Percentiles rank a stretch among this genome's conserved stretches.
phyloP scores from a whole-genome alignment of 2,888 invertebrate genomes.

The Cistogaster globosa region DNA sequence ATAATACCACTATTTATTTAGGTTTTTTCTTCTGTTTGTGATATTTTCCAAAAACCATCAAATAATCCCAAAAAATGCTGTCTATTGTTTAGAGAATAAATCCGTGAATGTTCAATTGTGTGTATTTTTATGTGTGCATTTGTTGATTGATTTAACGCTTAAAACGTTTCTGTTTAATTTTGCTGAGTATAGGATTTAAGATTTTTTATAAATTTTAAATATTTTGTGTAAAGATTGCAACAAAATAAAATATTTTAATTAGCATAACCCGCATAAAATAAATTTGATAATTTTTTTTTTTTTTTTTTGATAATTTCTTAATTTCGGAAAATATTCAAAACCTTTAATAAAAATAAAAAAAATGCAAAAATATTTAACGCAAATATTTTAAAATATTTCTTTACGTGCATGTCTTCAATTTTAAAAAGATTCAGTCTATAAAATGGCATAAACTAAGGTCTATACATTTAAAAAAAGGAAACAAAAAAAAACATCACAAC shows the following conservation, averaged over 20 bases:
- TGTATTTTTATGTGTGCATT: background rate
- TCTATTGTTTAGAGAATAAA: slow-evolving; percentile 25
- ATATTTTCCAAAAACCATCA: background rate
- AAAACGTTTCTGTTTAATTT: slow-evolving; percentile 12
- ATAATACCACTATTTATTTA: slow-evolving; percentile 25
- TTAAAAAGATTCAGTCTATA: too few species aligned
- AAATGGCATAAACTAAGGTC: background rate
- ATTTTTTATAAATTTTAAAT: slow-evolving; percentile 24
- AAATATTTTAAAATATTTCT: too few species aligned
- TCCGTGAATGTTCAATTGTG: slow-evolving; percentile 10
- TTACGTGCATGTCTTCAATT: too few species aligned
- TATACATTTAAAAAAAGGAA: background rate
- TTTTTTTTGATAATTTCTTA: too few species aligned
- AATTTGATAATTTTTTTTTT: too few species aligned
- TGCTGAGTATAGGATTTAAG: slow-evolving; percentile 31
- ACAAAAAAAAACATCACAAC: too few species aligned
- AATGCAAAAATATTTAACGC: too few species aligned
- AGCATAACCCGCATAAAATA: too few species aligned
- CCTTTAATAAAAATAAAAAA: too few species aligned
- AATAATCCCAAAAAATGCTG: slow-evolving; percentile 28
- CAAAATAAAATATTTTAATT: background rate
- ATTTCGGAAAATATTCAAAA: too few species aligned
- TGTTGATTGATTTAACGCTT: slow-evolving; percentile 25
- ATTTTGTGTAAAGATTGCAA: background rate
- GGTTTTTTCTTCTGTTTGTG: background rate